Evolutionary conservation across 2,113 vertebrate species (phyloP).

Genomic region (Corynorhinus townsendii): DNA sequence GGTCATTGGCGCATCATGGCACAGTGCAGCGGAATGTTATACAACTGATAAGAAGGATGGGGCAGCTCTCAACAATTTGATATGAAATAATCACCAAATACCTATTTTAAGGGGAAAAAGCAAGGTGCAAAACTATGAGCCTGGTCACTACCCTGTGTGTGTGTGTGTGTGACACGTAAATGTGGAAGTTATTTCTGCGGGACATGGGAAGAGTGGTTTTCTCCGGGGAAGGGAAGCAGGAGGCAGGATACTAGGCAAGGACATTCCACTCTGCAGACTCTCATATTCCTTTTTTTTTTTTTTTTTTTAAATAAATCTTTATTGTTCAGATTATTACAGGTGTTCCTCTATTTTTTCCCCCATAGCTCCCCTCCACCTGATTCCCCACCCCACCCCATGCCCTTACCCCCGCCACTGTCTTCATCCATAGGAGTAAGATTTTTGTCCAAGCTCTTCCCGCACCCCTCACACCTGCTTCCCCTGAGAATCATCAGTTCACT

Average conservation of each 20-base stretch:
- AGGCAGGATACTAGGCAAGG: neutral
- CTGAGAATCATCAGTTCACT: no score
- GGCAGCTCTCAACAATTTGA: neutral
- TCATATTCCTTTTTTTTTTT: neutral
- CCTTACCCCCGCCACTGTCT: no score
- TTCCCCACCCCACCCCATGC: no score
- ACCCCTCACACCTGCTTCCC: no score
- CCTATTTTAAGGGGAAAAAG: neutral
- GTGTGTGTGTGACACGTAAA: neutral
- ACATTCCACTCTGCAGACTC: neutral
- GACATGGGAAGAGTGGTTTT: neutral
- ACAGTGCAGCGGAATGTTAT: neutral
- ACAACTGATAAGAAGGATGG: neutral
- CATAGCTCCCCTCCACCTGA: no score
- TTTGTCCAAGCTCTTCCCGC: no score
- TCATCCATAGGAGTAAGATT: no score
- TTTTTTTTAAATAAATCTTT: no score
- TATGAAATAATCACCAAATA: neutral
- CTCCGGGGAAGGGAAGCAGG: neutral
- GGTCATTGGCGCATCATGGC: fast-evolving
- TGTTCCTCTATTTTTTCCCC: no score
- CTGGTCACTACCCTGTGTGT: neutral
- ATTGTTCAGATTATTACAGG: no score
- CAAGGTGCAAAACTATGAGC: neutral
- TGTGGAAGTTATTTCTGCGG: neutral